phyloP scores from a whole-genome alignment of 2,888 invertebrate genomes.

The Limnephilus marmoratus region DNA sequence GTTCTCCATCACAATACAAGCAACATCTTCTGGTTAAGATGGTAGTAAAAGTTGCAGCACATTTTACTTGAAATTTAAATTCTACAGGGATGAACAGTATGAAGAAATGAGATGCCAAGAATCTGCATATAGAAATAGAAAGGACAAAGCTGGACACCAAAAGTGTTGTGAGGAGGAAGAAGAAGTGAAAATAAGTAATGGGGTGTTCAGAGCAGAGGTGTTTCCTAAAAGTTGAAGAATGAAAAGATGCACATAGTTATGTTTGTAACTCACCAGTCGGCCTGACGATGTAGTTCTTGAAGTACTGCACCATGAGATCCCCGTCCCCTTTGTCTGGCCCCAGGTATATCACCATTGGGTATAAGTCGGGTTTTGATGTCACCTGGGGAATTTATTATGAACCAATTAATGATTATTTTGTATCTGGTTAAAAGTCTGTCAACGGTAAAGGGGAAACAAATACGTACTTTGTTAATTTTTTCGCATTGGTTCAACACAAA shows the following conservation, averaged over 20 bases:
- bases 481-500: too few species aligned
- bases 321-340: conserved; percentile 82
- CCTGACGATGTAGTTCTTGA: conserved; percentile 86
- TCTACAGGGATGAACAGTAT: background rate
- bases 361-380: conserved; percentile 90
- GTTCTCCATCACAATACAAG: too few species aligned
- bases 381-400: conserved; percentile 76
- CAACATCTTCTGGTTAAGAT: too few species aligned
- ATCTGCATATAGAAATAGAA: too few species aligned
- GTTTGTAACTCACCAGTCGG: conserved; percentile 77
- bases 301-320: conserved; percentile 90
- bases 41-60: background rate
- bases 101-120: too few species aligned
- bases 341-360: conserved; percentile 90
- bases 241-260: background rate
- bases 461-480: too few species aligned
- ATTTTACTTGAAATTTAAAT: background rate
- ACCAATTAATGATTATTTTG: background rate
- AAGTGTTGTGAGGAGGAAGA: too few species aligned
- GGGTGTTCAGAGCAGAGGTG: background rate
- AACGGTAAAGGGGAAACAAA: background rate
- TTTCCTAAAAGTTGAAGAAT: background rate
- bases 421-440: background rate
- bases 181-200: background rate
- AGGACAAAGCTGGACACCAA: too few species aligned